phyloP scores from a whole-genome alignment of 2,888 invertebrate species.

The Eupithecia pulchellata region DNA sequence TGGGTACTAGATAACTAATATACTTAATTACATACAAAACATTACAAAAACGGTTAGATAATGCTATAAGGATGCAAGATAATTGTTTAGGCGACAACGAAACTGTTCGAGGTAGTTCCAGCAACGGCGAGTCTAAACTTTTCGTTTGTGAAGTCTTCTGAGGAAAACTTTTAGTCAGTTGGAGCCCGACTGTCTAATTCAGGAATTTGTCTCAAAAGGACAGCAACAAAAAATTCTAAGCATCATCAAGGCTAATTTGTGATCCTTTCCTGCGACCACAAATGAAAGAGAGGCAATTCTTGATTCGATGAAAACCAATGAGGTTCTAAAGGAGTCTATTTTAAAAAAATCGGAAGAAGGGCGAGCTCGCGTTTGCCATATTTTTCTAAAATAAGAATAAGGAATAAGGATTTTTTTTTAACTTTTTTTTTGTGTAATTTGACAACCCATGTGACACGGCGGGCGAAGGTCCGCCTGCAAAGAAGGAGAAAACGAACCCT shows the following conservation, averaged over 20 bases:
- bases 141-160: conserved; percentile 4
- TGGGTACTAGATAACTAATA: no score
- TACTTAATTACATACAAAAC: no score
- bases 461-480: no score
- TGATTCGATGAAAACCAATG: neutral
- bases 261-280: neutral
- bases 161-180: neutral
- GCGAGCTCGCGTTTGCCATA: no score
- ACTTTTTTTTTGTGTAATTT: no score
- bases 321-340: no score
- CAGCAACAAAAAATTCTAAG: neutral
- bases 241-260: neutral
- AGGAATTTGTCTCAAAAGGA: neutral
- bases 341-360: no score
- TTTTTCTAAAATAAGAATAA: no score
- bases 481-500: no score
- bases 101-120: neutral
- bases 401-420: no score
- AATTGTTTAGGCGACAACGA: neutral
- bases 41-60: no score
- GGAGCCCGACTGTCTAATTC: neutral
- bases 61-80: neutral
- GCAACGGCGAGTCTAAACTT: neutral
- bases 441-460: no score
- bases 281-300: neutral